These are phyloP conservation scores for Caenorhabditis elegans DNA, from an alignment of 1,140 invertebrate genomes.

Conservation along the genomic window DNA sequence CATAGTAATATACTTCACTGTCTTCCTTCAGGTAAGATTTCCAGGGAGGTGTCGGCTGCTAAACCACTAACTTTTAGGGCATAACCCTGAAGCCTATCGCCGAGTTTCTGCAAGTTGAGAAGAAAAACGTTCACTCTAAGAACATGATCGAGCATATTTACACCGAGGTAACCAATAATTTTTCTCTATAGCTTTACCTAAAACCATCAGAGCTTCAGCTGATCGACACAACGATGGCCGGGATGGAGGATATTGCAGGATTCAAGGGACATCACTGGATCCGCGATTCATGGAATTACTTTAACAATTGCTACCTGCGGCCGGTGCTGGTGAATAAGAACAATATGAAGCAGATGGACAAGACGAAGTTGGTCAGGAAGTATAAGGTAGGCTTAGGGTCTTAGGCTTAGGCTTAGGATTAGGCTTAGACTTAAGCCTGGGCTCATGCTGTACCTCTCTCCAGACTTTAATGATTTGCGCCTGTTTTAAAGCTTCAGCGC, in stretches of 20 bases:
- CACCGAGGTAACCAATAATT: constrained; percentile 53
- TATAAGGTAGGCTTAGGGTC: too few species aligned
- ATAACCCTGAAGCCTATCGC: constrained; percentile 70
- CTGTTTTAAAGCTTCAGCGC: too few species aligned
- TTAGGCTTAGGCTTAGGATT: too few species aligned
- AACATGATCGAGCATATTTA: constrained; percentile 63
- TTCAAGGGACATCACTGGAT: constrained; percentile 57
- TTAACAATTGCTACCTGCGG: background rate
- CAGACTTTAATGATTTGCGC: too few species aligned
- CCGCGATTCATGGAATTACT: constrained; percentile 50
- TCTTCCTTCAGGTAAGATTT: constrained; percentile 58
- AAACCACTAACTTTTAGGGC: too few species aligned
- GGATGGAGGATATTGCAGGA: constrained; percentile 54
- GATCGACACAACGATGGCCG: constrained; percentile 58
- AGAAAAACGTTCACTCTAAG: constrained; percentile 54
- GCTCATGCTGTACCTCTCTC: too few species aligned
- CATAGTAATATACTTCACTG: constrained; percentile 52
- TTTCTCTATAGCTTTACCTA: too few species aligned
- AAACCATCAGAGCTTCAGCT: constrained; percentile 50
- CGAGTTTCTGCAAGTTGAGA: constrained; percentile 69
- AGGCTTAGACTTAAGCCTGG: too few species aligned
- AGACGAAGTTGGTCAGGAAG: constrained; percentile 54
- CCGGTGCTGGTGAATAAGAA: constrained; percentile 51
- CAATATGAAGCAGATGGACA: constrained; percentile 50
- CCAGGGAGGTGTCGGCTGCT: too few species aligned